Evolutionary conservation across 1,140 invertebrate genomes (phyloP).

Genomic region (Zaprionus davidi): DNA sequence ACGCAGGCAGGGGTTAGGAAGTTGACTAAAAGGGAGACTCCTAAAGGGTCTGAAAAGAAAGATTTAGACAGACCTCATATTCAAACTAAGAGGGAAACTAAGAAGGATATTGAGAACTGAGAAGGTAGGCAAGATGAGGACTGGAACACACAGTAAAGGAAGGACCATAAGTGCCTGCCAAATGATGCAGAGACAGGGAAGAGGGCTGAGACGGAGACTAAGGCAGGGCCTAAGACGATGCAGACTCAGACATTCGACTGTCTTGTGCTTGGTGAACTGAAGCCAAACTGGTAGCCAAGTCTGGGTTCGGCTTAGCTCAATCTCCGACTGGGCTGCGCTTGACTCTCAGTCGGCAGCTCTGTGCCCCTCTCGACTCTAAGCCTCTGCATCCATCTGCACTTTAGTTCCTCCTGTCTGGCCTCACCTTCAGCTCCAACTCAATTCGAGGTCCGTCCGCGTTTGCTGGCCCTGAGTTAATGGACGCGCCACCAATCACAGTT

Average conservation of each 20-base stretch:
- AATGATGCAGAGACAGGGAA: no score
- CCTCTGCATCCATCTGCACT: neutral
- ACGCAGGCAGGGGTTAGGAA: neutral
- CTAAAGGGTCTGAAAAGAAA: neutral
- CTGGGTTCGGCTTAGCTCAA: neutral
- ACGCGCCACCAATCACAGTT: constrained; percentile 77
- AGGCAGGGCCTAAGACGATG: neutral
- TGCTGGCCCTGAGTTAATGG: constrained; percentile 46
- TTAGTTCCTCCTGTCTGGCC: neutral
- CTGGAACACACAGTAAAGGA: neutral
- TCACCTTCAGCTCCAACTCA: neutral
- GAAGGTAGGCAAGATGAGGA: neutral
- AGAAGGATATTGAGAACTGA: neutral
- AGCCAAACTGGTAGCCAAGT: neutral
- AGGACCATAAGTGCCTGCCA: no score
- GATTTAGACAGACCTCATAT: neutral
- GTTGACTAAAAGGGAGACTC: neutral
- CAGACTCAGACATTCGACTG: neutral
- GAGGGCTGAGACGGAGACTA: neutral
- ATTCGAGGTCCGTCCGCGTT: neutral
- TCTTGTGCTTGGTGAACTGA: neutral
- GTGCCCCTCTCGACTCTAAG: neutral
- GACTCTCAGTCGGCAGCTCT: neutral
- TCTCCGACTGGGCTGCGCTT: neutral
- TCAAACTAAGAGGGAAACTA: neutral